Conservation (phyloP, 2,888 invertebrate species). For the Lasius platythorax region DNA sequence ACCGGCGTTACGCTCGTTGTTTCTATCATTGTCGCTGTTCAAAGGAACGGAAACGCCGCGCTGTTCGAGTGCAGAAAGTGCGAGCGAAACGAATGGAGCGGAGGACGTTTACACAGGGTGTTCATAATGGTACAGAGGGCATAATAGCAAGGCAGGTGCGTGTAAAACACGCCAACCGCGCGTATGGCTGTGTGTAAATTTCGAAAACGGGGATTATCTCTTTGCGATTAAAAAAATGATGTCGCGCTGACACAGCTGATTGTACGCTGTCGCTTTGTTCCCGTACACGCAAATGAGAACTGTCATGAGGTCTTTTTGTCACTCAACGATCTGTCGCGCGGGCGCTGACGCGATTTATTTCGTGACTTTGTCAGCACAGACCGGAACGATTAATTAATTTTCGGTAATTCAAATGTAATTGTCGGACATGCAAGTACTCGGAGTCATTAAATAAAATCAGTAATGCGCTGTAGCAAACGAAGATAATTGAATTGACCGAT, state of each 20-base stretch:
- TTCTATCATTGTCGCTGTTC: constrained; percentile 65
- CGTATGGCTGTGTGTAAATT: constrained; percentile 33
- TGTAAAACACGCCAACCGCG: not conserved
- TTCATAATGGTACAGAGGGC: constrained; percentile 63
- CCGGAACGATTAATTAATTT: constrained; percentile 45
- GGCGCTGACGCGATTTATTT: constrained; percentile 25
- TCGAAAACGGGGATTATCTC: constrained; percentile 22
- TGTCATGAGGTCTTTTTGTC: constrained; percentile 16
- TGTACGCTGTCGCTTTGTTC: constrained; percentile 4
- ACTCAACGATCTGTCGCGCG: constrained; percentile 5
- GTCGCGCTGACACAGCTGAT: constrained; percentile 30
- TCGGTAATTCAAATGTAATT: constrained; percentile 41
- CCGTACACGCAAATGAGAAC: constrained; percentile 4
- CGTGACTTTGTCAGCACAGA: constrained; percentile 40
- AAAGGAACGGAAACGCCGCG: constrained; percentile 56
- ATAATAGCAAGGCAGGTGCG: constrained; percentile 49
- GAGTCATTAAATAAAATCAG: constrained; percentile 36
- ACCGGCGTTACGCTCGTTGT: constrained; percentile 65
- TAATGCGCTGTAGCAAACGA: constrained; percentile 23
- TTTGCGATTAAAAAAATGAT: constrained; percentile 1
- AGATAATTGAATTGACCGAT: constrained; percentile 42
- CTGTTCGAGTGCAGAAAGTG: constrained; percentile 21
- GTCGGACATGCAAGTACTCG: constrained; percentile 32
- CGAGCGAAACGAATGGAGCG: constrained; percentile 28
- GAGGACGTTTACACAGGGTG: constrained; percentile 69